Conservation (phyloP, 2,113 vertebrate genomes). For the Pterocles burchelli region DNA sequence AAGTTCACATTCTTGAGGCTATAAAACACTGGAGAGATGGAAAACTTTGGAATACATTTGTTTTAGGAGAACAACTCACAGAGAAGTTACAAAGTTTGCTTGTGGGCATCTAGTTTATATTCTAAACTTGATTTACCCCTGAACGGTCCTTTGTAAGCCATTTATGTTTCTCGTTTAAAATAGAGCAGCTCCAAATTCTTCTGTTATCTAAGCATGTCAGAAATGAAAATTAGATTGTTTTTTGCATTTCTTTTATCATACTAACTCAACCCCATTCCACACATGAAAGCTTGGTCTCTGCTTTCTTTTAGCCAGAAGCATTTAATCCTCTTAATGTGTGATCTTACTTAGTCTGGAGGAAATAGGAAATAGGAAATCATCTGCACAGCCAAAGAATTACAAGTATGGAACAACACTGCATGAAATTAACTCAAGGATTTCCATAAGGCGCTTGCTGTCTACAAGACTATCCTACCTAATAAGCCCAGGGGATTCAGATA, state of each 20-base stretch:
- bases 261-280: not conserved
- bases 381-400: constrained; percentile 34
- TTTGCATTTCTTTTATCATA: constrained; percentile 2
- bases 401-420: constrained; percentile 12
- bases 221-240: constrained; percentile 27
- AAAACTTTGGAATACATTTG: not conserved
- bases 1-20: not conserved
- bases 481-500: constrained; percentile 25
- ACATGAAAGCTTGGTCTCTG: constrained; percentile 22
- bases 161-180: constrained; percentile 15
- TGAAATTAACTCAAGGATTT: constrained; percentile 61
- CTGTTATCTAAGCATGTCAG: constrained; percentile 46
- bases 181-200: not conserved
- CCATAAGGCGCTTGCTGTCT: not conserved
- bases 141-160: constrained; percentile 1
- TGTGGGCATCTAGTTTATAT: not conserved
- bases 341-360: constrained; percentile 18
- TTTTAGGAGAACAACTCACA: not conserved
- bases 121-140: not conserved
- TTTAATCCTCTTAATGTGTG: constrained; percentile 57
- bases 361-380: constrained; percentile 28
- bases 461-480: constrained; percentile 6
- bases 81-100: not conserved
- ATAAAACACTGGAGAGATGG: not conserved
- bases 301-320: constrained; percentile 23